phyloP scores from a whole-genome alignment of 2,888 invertebrate genomes.

The Brenthis hecate region DNA sequence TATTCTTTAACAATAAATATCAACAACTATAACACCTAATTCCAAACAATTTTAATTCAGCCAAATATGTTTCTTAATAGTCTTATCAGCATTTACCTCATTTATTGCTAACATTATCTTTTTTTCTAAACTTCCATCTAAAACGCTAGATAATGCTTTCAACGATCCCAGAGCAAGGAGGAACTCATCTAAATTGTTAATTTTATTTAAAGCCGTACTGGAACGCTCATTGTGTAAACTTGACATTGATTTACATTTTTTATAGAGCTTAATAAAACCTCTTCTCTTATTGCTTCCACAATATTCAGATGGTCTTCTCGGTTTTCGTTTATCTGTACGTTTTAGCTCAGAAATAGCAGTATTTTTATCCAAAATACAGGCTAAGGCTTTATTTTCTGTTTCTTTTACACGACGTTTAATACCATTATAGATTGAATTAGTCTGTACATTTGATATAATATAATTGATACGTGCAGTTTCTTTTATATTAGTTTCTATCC shows the following conservation, averaged over 20 bases:
- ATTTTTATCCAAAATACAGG: not conserved
- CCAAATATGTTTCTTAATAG: too few relatives aligned
- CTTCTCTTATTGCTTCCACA: slow-evolving; percentile 39
- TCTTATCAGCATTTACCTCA: slow-evolving; percentile 51
- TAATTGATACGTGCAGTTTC: not conserved
- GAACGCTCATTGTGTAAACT: slow-evolving; percentile 49
- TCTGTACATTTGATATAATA: slow-evolving; percentile 7
- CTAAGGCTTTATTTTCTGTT: not conserved
- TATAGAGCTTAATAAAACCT: slow-evolving; percentile 54
- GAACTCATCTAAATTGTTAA: slow-evolving; percentile 66
- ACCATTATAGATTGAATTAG: slow-evolving; percentile 17
- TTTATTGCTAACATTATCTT: slow-evolving; percentile 58
- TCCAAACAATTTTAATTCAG: too few relatives aligned
- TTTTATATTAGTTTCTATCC: not conserved
- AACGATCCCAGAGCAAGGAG: slow-evolving; percentile 60
- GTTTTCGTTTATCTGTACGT: slow-evolving; percentile 22
- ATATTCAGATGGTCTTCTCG: slow-evolving; percentile 7
- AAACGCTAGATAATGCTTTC: slow-evolving; percentile 54
- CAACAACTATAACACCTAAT: too few relatives aligned
- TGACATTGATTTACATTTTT: slow-evolving; percentile 63
- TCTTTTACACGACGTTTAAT: not conserved
- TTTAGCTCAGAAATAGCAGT: slow-evolving; percentile 5
- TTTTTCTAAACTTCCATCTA: slow-evolving; percentile 54
- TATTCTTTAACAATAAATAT: too few relatives aligned
- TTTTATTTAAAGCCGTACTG: slow-evolving; percentile 54